Evolutionary conservation across 2,888 invertebrate species (phyloP), one percentile per base, ranked within the genome.

Genomic region (Anthrax anthrax): DNA sequence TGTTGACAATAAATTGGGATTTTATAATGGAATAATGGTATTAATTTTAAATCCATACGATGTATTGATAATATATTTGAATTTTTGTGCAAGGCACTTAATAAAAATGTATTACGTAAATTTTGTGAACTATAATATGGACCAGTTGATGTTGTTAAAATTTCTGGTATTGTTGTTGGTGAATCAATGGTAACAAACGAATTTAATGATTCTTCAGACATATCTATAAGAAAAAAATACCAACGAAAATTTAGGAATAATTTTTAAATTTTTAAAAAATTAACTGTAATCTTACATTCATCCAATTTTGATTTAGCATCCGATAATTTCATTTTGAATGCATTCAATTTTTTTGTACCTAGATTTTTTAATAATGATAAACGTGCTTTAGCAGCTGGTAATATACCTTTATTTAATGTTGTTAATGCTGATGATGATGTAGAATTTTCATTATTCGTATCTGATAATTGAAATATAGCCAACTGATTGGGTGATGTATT

Each of bases 11-110:
- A 72, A 37, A 73, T 69, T 38, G 80, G 78, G 55, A 85, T 69
- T 65, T 80, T 81, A 61, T 84, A 80, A 42, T 80, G 72, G 63
- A 77, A 80, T 47, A 81, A 63, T 13, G 83, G 81, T 50, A 76
- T 75, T 47, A 77, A 70, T 56, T 77, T 78, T 42, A 80, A 71
- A 59, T 78, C 77, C 52, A 78, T 76, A 56, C 76, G 76, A 60
- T 81, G 81, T 49, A 84, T 67, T n/a, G 69, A 64, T 39, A 69
- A 53, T 42, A 63, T 67, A 52, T 65, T 61, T 17, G 63, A 62
- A 41, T 62, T 61, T 47, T 58, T 57, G 51, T 69, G 67, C 48
- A 69, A 51, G 5, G 68, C 68, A 54, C 69, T 68, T 13, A 69
- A 52, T 45, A 69, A 52, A 52, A 64, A 65, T 38, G 64, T 66